Evolutionary conservation across 2,797 vertebrate genomes (phyloP), one percentile per base, ranked within the genome.

Genomic region (Melanotaenia boesemani): DNA sequence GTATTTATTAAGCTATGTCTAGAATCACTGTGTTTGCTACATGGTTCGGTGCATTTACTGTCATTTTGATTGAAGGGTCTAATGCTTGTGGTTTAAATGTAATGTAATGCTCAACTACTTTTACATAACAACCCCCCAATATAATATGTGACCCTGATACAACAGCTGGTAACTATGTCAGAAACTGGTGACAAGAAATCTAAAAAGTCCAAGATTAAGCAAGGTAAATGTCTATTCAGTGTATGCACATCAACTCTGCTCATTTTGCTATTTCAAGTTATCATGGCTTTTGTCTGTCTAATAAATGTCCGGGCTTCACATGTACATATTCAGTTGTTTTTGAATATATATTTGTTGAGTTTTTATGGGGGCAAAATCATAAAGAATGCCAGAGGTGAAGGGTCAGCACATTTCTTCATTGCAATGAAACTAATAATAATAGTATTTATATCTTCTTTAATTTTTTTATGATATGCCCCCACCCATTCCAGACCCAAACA

Each of bases 391-490:
- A 16, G 11, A 12, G 50, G 22, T 6, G 11, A 12, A 4, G 12
- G n/a, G 50, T 54, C 22, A 54, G 50, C 11, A 54, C 1, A 54
- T 54, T 9, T 54, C 11, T 54, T 6, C 6, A 20, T 46, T 46
- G 44, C 16, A 46, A 15, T 20, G 5, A 6, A 46, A 46, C 16
- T 18, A n/a, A n/a, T 44, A 3, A 44, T 46, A 46, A 20, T 24
- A 16, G 46, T 61, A 24, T 20, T 20, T n/a, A 1, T 68, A 59
- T 68, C 26, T 11, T 60, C n/a, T 48, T 30, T 59, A 39, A 72
- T 67, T 30, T 3, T 9, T 63, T 62, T 64, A 6, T 57, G 16
- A 32, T 22, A 4, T 15, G 15, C 1, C 72, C 48, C 30, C 67
- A 22, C 20, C 6, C 0, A 2, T 46, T 32, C 2, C 8, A 44